A percentile compares a stretch with the other conserved stretches of the same genome.
phyloP scores from a whole-genome alignment of 2,888 invertebrate genomes.

The Drosophila emarginata region DNA sequence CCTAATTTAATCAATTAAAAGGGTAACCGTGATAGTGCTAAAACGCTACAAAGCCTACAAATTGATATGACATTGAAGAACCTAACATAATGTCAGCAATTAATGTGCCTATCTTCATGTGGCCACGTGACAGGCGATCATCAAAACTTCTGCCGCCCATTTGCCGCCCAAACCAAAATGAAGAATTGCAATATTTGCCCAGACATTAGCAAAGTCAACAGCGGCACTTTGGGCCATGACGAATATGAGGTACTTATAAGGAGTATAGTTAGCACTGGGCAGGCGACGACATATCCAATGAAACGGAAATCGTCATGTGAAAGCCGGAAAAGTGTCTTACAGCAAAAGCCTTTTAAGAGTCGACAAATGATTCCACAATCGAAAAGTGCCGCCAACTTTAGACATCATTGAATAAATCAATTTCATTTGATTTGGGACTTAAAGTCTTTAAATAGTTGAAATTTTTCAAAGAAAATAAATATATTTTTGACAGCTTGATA shows the following conservation, averaged over 20 bases:
- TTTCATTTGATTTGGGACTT: constrained; percentile 19
- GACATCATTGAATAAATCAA: constrained; percentile 55
- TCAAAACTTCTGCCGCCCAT: constrained; percentile 26
- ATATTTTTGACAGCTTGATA: constrained; percentile 25
- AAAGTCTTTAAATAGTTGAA: constrained; percentile 10
- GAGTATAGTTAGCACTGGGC: not conserved
- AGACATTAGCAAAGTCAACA: constrained; percentile 71
- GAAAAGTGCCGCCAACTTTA: constrained; percentile 25
- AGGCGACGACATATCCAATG: not conserved
- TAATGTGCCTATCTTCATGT: constrained; percentile 28
- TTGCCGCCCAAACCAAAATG: not conserved
- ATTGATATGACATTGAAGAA: constrained; percentile 20
- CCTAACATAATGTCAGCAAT: constrained; percentile 42
- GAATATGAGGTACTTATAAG: constrained; percentile 20
- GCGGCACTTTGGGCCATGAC: constrained; percentile 31
- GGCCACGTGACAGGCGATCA: constrained; percentile 36
- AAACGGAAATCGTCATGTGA: constrained; percentile 59
- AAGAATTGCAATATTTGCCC: constrained; percentile 66
- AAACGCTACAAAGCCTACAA: constrained; percentile 10
- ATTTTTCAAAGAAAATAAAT: constrained; percentile 7
- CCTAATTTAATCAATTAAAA: not conserved
- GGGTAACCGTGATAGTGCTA: constrained; percentile 1
- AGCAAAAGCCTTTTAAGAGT: constrained; percentile 59
- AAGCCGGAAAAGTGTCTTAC: constrained; percentile 61
- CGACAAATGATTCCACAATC: constrained; percentile 40